Base-by-base conservation (phyloP, 2,888 invertebrate genomes). In the Polyommatus icarus region DNA sequence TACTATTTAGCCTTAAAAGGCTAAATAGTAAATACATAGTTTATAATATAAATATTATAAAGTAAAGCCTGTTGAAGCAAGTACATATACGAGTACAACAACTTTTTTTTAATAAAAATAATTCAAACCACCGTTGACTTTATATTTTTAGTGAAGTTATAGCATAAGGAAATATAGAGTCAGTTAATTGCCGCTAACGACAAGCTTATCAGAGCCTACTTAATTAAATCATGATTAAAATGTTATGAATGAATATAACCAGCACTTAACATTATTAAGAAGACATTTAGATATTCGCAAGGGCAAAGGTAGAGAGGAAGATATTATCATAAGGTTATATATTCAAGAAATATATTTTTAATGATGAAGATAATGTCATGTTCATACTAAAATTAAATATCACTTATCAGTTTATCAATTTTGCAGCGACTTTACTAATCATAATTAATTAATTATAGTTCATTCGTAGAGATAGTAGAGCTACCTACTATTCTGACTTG, bases 151-250 rank as follows among this genome's bases (percentile, higher is more conserved):
- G n/a, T 72, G 18, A 54, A 54, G 54, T 32, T 32, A 18, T 54
- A 54, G 18, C 54, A 54, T 46, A 46, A 46, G 54, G 18, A 54
- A 59, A 59, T 59, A 20, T 59, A 20, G 59, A 59, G 20, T 61
- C 24, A 24, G 61, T 61, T 57, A 61, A 61, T 4, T 29, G 24
- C 10, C 15, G 40, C 40, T 72, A 72, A 72, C 40, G 36, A 40
- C 7, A n/a, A 40, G n/a, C 36, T 72, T 72, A 40, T 72, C 20
- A 40, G 29, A 15, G 20, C 15, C 29, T 67, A 67, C 67, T 32
- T 29, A 67, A 67, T 67, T 67, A 15, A 67, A 67, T 67, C 67
- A 18, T 32, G 18, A 29, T 67, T 67, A 67, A 67, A 29, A 67
- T 67, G 32, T 67, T 15, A 29, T 67, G 15, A 67, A 32, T 67